Evolutionary conservation across 2,797 vertebrate genomes (phyloP).

Genomic region (Salmo trutta): DNA sequence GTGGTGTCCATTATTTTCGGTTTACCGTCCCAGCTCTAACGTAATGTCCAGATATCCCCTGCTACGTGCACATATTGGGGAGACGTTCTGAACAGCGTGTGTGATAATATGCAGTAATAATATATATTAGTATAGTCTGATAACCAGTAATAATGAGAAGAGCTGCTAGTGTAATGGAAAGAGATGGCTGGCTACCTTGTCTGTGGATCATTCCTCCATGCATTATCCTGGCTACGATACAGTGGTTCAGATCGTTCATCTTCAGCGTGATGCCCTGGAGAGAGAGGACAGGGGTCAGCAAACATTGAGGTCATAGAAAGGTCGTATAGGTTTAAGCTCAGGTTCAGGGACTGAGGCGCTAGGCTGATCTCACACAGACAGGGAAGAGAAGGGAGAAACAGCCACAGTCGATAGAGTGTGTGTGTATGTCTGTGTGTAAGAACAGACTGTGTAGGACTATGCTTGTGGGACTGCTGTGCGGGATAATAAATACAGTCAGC

Average conservation of each 20-base stretch:
- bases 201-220: constrained; percentile 98
- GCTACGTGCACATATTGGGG: too few relatives aligned
- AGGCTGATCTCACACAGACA: neutral
- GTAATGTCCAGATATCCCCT: too few relatives aligned
- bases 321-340: neutral
- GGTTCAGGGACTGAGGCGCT: neutral
- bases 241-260: constrained; percentile 97
- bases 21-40: neutral
- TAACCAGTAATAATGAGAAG: neutral
- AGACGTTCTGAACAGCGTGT: neutral
- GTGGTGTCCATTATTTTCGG: too few relatives aligned
- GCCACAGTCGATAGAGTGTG: neutral
- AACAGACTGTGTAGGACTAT: too few relatives aligned
- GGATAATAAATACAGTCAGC: neutral
- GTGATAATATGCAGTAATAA: neutral
- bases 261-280: constrained; percentile 94
- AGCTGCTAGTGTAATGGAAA: neutral
- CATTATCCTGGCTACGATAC: constrained; percentile 98
- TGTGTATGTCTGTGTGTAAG: neutral
- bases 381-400: neutral
- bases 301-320: neutral
- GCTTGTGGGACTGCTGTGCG: neutral
- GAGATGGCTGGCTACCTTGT: constrained; percentile 80
- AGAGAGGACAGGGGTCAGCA: constrained; percentile 20
- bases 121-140: neutral